Evolutionary conservation across 2,888 invertebrate species (phyloP), one percentile per base, ranked within the genome.

Genomic region (Amitus sp.): DNA sequence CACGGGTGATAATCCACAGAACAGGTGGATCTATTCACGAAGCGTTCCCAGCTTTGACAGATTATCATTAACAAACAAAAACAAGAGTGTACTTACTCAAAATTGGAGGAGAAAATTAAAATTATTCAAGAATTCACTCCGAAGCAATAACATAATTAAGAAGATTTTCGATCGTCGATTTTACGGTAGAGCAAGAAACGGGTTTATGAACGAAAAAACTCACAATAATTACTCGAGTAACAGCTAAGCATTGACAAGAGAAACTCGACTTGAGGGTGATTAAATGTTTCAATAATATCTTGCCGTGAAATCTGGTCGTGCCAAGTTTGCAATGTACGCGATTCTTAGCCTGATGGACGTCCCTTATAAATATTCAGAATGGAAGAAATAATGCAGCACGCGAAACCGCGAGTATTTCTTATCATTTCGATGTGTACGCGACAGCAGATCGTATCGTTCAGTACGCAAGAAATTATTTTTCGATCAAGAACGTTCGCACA

Each of bases 261-360:
- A 23, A 23, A 23, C 3, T 23, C 23, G 23, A 23, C 57, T 37
- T 48, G 54, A 48, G 48, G 56, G 54, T 40, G 51, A 53, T 77
- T 74, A 73, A 76, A 78, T 76, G 78, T 77, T 75, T 78, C 71
- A 75, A 76, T 74, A 77, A 76, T 76, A 77, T 77, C 78, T 75
- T 74, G 65, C 47, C 59, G 66, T 66, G 72, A 72, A 75, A 78
- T 78, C 77, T 76, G 70, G 66, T 61, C 68, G 62, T 69, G 78
- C 77, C 77, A 75, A 74, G 68, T 72, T 69, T 61, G 70, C 69
- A 76, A 77, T 74, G 74, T 74, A 74, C 75, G 73, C 68, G 66
- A 66, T 51, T 57, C 62, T 54, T 59, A 65, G 58, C 60, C 68
- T 74, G 76, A 77, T 71, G 76, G 77, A 75, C 76, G 73, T 73